Evolutionary conservation across 2,797 vertebrate genomes (phyloP).

Genomic region (Astyanax mexicanus): DNA sequence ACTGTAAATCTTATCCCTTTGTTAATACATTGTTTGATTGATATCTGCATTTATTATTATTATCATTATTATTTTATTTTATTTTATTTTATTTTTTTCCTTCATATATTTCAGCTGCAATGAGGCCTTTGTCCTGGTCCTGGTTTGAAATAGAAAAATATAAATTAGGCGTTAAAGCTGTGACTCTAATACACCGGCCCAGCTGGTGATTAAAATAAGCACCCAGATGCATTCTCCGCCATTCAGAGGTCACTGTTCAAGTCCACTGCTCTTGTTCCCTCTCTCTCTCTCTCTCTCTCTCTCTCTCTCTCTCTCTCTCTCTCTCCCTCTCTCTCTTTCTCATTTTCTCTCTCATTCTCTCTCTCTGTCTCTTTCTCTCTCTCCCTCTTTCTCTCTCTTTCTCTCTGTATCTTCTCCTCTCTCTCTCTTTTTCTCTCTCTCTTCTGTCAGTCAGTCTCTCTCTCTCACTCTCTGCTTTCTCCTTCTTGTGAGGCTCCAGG

Average conservation of each 20-base stretch:
- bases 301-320: slow-evolving; percentile 14
- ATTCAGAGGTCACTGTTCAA: slow-evolving; percentile 62
- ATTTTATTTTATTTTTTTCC: no score
- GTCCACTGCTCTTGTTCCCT: slow-evolving; percentile 40
- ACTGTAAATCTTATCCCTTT: no score
- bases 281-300: slow-evolving; percentile 19
- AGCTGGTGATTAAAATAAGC: slow-evolving; percentile 57
- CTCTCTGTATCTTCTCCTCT: slow-evolving; percentile 24
- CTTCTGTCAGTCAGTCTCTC: slow-evolving; percentile 26
- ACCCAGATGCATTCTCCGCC: slow-evolving; percentile 50
- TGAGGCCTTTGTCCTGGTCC: background rate
- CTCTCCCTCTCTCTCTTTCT: slow-evolving; percentile 15
- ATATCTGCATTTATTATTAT: no score
- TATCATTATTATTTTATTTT: background rate
- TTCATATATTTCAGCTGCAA: background rate
- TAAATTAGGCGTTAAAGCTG: slow-evolving; percentile 24
- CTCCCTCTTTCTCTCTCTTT: slow-evolving; percentile 9
- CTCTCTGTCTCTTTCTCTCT: slow-evolving; percentile 26
- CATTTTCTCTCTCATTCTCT: slow-evolving; percentile 15
- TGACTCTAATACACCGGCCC: slow-evolving; percentile 10
- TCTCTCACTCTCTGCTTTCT: slow-evolving; percentile 12
- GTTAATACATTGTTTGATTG: no score
- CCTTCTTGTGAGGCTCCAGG: slow-evolving; percentile 40
- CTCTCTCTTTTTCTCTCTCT: slow-evolving; percentile 12
- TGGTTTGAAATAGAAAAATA: background rate